Conservation (phyloP, 2,888 invertebrate genomes). For the Scrobipalpa costella region DNA sequence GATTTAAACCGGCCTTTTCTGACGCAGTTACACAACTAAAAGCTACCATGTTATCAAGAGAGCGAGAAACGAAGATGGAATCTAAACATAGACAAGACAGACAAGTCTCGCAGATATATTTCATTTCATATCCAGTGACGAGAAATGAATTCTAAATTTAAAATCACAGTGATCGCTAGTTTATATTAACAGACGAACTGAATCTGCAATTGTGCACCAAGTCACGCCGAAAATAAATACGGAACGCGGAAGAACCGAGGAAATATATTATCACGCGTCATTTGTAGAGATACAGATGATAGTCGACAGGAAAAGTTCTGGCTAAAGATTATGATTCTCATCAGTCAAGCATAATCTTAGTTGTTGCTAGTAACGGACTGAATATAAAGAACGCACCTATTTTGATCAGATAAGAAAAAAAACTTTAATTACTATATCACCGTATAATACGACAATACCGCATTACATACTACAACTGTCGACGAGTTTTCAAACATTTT, state of each 20-base stretch:
- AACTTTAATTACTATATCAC: too few relatives aligned
- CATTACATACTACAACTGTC: not conserved
- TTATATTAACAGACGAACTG: not conserved
- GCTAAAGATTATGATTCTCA: not conserved
- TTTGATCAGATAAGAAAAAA: too few relatives aligned
- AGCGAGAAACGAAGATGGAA: constrained; percentile 8
- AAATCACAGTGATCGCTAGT: not conserved
- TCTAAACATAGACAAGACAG: constrained; percentile 23
- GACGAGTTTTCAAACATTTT: not conserved
- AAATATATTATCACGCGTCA: constrained; percentile 7
- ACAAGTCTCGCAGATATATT: not conserved
- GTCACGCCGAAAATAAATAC: constrained; percentile 7
- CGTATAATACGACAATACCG: not conserved
- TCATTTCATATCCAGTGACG: not conserved
- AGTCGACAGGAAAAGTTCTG: not conserved
- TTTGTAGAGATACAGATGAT: not conserved
- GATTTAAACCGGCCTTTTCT: not conserved
- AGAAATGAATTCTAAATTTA: not conserved
- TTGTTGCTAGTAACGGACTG: not conserved
- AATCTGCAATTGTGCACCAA: not conserved
- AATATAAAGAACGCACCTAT: too few relatives aligned
- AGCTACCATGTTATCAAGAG: constrained; percentile 14
- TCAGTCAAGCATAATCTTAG: not conserved
- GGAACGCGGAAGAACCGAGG: constrained; percentile 12
- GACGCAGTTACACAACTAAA: constrained; percentile 9